Conservation (phyloP, 2,888 invertebrate genomes). For the Melanargia galathea region DNA sequence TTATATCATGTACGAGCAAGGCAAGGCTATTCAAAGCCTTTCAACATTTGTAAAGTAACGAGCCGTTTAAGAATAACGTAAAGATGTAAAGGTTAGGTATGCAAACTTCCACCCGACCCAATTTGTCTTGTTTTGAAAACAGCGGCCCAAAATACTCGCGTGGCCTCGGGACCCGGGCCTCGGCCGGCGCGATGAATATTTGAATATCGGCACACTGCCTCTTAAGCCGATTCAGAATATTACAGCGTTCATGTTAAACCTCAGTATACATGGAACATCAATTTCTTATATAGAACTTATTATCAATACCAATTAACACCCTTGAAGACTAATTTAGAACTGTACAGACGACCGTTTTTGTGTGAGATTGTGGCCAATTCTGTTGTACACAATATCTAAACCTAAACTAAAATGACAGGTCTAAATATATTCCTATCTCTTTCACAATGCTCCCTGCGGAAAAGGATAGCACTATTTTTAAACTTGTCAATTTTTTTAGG, state of each 20-base stretch:
- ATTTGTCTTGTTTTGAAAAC: slow-evolving; percentile 6
- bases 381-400: too few species aligned
- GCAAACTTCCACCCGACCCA: neutral
- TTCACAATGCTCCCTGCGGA: too few species aligned
- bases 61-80: neutral
- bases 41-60: neutral
- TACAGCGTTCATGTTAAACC: neutral
- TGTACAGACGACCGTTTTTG: too few species aligned
- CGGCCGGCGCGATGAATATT: neutral
- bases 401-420: too few species aligned
- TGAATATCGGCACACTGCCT: neutral
- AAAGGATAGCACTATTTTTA: too few species aligned
- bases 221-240: neutral
- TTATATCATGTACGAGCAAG: too few species aligned
- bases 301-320: neutral
- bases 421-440: too few species aligned
- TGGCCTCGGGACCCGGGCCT: neutral
- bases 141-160: neutral
- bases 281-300: neutral
- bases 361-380: too few species aligned
- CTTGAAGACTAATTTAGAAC: too few species aligned
- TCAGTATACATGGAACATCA: neutral
- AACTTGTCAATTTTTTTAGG: too few species aligned
- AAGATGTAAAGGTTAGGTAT: neutral
- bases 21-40: neutral